Percentiles rank a stretch among this genome's conserved stretches.
These are phyloP conservation scores for Eulithis prunata DNA, from an alignment of 2,888 invertebrate species.

Conservation along the genomic window DNA sequence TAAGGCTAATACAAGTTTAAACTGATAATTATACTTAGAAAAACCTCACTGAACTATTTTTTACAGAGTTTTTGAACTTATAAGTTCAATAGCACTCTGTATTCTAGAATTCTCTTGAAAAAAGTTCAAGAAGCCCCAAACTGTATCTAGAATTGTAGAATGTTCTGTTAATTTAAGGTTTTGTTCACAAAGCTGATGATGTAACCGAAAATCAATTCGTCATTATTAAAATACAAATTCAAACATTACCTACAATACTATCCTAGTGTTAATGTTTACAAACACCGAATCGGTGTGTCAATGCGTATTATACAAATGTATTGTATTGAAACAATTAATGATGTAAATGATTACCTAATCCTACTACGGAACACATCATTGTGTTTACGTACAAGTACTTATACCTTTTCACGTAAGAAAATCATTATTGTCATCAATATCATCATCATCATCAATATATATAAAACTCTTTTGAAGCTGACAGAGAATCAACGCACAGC, in stretches of 20 bases:
- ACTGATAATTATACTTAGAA: too few species aligned
- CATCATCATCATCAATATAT: too few species aligned
- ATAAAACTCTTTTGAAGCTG: too few species aligned
- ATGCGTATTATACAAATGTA: conserved; percentile 59
- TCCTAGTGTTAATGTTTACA: conserved; percentile 59
- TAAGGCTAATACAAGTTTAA: too few species aligned
- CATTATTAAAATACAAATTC: conserved; percentile 36
- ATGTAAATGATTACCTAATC: conserved; percentile 67
- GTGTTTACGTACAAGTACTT: background rate
- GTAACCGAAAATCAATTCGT: conserved; percentile 33
- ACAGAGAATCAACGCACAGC: too few species aligned
- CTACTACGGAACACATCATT: conserved; percentile 30
- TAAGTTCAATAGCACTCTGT: too few species aligned
- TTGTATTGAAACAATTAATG: conserved; percentile 63
- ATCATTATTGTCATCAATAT: too few species aligned
- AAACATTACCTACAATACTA: conserved; percentile 44
- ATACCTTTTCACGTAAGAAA: conserved; percentile 10
- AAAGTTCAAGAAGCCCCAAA: too few species aligned
- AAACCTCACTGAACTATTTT: too few species aligned
- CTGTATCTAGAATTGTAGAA: too few species aligned
- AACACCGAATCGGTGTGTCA: conserved; percentile 55
- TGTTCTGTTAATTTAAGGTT: background rate
- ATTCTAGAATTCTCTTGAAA: too few species aligned
- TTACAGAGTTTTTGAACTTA: too few species aligned
- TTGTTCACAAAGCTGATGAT: conserved; percentile 22